Conservation (phyloP, 23 tunicate species). For the Trididemnum clinides region DNA sequence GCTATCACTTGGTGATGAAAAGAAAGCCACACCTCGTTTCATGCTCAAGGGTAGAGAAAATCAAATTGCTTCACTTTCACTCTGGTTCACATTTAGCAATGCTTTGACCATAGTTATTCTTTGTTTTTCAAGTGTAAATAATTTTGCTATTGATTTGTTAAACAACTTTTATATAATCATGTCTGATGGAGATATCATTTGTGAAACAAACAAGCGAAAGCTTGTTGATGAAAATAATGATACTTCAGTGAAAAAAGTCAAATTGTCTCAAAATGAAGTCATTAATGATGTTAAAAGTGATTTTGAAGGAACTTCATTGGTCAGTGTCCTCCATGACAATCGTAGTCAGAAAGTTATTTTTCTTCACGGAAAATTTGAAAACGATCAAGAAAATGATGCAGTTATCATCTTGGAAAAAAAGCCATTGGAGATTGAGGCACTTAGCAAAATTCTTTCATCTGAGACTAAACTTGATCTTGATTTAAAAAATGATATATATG, state of each 20-base stretch:
- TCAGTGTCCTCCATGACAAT: conserved; percentile 57
- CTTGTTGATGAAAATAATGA: not conserved
- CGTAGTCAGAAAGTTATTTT: conserved; percentile 53
- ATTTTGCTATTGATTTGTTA: too few relatives aligned
- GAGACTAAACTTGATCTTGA: conserved; percentile 57
- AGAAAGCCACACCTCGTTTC: too few relatives aligned
- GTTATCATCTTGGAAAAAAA: conserved; percentile 83
- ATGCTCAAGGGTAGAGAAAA: too few relatives aligned
- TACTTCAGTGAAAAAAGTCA: not conserved
- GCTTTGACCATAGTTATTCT: too few relatives aligned
- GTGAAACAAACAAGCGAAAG: too few relatives aligned
- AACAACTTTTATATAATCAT: too few relatives aligned
- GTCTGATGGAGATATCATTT: too few relatives aligned
- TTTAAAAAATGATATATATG: conserved; percentile 66
- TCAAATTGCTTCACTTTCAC: too few relatives aligned
- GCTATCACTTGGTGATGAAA: too few relatives aligned
- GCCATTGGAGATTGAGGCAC: conserved; percentile 19
- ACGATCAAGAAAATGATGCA: conserved; percentile 37
- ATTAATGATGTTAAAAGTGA: not conserved
- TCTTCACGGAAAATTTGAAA: conserved; percentile 68
- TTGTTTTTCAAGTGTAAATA: too few relatives aligned
- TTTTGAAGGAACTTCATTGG: conserved; percentile 22
- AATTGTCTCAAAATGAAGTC: not conserved
- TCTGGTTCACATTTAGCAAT: too few relatives aligned
- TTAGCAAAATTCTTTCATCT: conserved; percentile 41